These are phyloP conservation scores for Habroteleia sp. DNA, from an alignment of 2,888 invertebrate species.

Conservation along the genomic window DNA sequence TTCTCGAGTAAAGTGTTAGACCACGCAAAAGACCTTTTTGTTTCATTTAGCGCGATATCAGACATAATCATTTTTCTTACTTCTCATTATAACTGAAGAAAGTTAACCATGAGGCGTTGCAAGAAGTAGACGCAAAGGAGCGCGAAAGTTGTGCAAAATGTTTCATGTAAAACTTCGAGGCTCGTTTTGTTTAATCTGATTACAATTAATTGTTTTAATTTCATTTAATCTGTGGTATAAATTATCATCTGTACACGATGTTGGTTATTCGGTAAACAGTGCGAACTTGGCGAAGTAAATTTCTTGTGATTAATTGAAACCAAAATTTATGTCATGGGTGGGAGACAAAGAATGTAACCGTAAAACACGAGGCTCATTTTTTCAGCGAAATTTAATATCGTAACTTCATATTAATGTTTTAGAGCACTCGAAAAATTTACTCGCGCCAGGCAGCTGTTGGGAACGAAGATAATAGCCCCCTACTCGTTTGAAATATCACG, in stretches of 20 bases:
- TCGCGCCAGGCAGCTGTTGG: constrained; percentile 17
- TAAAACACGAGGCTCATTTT: constrained; percentile 5
- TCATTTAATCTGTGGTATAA: constrained; percentile 27
- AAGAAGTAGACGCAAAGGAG: no score
- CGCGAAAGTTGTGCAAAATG: constrained; percentile 30
- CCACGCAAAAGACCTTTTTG: no score
- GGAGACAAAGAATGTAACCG: neutral
- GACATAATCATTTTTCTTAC: constrained; percentile 38
- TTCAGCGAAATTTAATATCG: constrained; percentile 15
- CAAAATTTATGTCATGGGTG: constrained; percentile 1
- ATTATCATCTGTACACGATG: constrained; percentile 12
- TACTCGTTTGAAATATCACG: constrained; percentile 24
- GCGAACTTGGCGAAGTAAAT: constrained; percentile 7
- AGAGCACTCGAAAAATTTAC: constrained; percentile 21
- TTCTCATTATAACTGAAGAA: constrained; percentile 7
- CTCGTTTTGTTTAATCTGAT: constrained; percentile 35
- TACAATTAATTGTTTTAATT: constrained; percentile 49
- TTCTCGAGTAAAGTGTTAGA: no score
- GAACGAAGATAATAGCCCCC: constrained; percentile 22
- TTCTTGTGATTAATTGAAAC: constrained; percentile 7
- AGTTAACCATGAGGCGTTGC: no score
- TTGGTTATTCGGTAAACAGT: constrained; percentile 1
- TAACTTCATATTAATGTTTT: constrained; percentile 35
- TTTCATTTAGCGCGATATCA: no score
- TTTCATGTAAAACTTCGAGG: constrained; percentile 36